phyloP scores from a whole-genome alignment of 2,888 invertebrate genomes.

The Agonopterix heracliana region DNA sequence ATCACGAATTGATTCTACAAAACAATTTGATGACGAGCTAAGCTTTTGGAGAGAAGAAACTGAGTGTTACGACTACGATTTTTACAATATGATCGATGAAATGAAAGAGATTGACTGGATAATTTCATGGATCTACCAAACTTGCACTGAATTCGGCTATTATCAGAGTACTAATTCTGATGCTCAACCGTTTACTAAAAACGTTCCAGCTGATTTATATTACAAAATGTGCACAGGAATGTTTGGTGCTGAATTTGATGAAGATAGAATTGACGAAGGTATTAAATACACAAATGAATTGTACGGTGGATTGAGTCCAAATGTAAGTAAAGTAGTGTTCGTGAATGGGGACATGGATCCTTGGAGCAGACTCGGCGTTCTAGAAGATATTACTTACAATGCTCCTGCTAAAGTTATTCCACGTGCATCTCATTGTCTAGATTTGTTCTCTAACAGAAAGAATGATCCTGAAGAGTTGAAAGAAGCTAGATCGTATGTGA shows the following conservation, averaged over 20 bases:
- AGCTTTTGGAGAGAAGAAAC: conserved; percentile 28
- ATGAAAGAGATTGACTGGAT: conserved; percentile 31
- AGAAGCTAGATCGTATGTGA: conserved; percentile 45
- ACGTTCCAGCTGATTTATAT: conserved; percentile 56
- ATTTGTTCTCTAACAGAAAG: conserved; percentile 40
- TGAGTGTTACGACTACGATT: conserved; percentile 44
- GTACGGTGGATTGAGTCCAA: conserved; percentile 65
- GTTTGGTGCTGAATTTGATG: conserved; percentile 55
- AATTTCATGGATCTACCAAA: conserved; percentile 82
- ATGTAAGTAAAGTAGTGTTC: conserved; percentile 73
- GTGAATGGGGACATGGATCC: conserved; percentile 78
- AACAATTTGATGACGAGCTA: conserved; percentile 18
- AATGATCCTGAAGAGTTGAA: conserved; percentile 49
- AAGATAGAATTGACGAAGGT: conserved; percentile 43
- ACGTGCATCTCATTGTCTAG: conserved; percentile 48
- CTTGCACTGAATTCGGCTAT: conserved; percentile 86
- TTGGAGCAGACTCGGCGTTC: conserved; percentile 72
- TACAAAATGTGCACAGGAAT: conserved; percentile 51
- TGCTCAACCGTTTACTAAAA: conserved; percentile 75
- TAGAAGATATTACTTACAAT: conserved; percentile 54
- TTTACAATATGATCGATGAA: conserved; percentile 37
- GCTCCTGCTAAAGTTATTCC: conserved; percentile 53
- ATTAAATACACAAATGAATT: conserved; percentile 59
- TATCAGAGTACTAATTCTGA: conserved; percentile 79
- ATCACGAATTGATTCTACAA: conserved; percentile 18